Percentiles rank a stretch among this genome's conserved stretches.
phyloP scores from a whole-genome alignment of 2,888 invertebrate genomes.

The Stramonita haemastoma region DNA sequence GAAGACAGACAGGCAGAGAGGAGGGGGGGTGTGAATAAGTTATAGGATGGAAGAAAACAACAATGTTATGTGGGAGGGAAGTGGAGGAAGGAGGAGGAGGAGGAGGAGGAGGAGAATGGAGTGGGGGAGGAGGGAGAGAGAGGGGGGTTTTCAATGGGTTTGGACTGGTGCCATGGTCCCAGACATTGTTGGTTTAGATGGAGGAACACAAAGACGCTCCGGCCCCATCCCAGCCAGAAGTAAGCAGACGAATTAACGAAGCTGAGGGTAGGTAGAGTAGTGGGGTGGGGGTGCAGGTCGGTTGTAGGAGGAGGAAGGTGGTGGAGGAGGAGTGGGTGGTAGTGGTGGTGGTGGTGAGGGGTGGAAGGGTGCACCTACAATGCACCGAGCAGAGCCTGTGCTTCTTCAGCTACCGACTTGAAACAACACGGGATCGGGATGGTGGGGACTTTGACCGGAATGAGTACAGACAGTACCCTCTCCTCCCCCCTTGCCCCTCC shows the following conservation, averaged over 20 bases:
- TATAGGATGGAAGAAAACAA: too few species aligned
- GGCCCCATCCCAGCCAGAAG: constrained; percentile 3
- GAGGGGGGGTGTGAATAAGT: too few species aligned
- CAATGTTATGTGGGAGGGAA: too few species aligned
- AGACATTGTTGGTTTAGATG: constrained; percentile 18
- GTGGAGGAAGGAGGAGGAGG: neutral
- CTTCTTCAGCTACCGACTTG: neutral
- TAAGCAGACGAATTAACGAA: constrained; percentile 21
- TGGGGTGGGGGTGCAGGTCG: neutral
- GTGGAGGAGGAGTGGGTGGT: neutral
- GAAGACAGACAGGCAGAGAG: too few species aligned
- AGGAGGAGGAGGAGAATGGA: neutral
- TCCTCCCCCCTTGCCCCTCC: too few species aligned
- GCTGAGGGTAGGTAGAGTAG: neutral
- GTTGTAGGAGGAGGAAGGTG: neutral
- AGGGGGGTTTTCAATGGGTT: neutral
- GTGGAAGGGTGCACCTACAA: neutral
- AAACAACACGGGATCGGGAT: neutral
- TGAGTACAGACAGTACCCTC: too few species aligned
- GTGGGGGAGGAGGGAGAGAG: neutral
- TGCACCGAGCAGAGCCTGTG: neutral
- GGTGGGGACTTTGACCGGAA: too few species aligned
- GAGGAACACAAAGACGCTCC: constrained; percentile 16
- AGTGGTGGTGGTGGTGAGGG: neutral
- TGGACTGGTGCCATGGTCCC: constrained; percentile 16